phyloP scores from a whole-genome alignment of 1,140 invertebrate genomes.

The Drosophila novamexicana region DNA sequence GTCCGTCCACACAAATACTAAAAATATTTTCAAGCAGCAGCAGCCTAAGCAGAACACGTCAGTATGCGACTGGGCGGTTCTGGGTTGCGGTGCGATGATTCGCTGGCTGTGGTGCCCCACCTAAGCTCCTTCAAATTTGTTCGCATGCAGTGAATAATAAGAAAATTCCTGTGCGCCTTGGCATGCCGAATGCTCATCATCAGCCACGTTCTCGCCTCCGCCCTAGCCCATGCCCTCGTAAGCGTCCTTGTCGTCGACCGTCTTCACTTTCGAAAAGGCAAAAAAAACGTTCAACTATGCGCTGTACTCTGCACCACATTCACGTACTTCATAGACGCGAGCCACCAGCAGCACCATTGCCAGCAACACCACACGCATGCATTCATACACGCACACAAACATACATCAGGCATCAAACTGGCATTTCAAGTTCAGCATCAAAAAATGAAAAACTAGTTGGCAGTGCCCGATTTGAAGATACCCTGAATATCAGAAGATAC shows the following conservation, averaged over 20 bases:
- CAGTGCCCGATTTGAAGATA: too few species aligned
- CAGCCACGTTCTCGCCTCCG: slow-evolving; percentile 17
- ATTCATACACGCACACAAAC: not conserved
- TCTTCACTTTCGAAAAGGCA: slow-evolving; percentile 29
- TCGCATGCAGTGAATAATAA: slow-evolving; percentile 75
- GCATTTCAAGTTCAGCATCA: slow-evolving; percentile 67
- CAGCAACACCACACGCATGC: slow-evolving; percentile 3
- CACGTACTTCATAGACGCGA: slow-evolving; percentile 9
- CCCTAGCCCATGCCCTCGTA: slow-evolving; percentile 33
- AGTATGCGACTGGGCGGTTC: too few species aligned
- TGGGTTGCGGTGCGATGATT: too few species aligned
- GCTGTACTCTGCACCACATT: slow-evolving; percentile 7
- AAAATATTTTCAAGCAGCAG: slow-evolving; percentile 25
- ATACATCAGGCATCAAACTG: slow-evolving; percentile 41
- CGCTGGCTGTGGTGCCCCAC: not conserved
- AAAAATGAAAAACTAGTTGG: slow-evolving; percentile 25
- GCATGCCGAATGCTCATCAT: slow-evolving; percentile 56
- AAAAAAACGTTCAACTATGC: slow-evolving; percentile 64
- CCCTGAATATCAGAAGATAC: too few species aligned
- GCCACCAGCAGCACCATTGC: not conserved
- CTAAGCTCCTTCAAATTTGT: slow-evolving; percentile 8
- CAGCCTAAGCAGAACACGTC: not conserved
- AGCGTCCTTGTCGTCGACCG: slow-evolving; percentile 30
- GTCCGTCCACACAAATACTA: slow-evolving; percentile 7
- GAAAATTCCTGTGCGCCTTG: slow-evolving; percentile 76